Base-by-base conservation (phyloP, 2,797 vertebrate genomes). In the Mycteria americana region DNA sequence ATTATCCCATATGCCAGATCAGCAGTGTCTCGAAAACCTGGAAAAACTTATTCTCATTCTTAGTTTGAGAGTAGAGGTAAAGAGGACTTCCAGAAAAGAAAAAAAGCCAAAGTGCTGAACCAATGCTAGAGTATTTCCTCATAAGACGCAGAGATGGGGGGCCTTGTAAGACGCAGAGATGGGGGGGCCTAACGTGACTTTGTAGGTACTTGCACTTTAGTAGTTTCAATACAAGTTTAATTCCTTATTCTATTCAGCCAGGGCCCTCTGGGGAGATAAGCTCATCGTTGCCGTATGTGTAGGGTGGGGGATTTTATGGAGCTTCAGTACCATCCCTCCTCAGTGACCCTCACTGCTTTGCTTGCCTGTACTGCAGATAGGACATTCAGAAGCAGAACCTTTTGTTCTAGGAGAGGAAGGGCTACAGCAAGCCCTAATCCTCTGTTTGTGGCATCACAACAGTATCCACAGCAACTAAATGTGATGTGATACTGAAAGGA, bases 361-460 rank as follows among this genome's bases (percentile, higher is more conserved):
- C 30, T 62, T 88, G 67, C 65, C 60, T 68, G 28, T 64, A 28
- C 50, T 56, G 41, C 25, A 88, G 56, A 85, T 18, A n/a, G 31
- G 68, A 60, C 50, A 22, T 87, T 88, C 68, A 83, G 80, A 79
- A 84, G 57, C 76, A 95, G 93, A 96, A 96, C 73, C 92, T 91
- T 96, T 95, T 85, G 93, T 94, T 91, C 94, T 78, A 25, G 79
- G 67, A 93, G 35, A 88, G 48, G 74, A 89, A 95, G 39, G 65
- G 63, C 85, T 94, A 86, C 63, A 89, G 39, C 33, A 54, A 95
- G 7, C 28, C 92, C 78, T 97, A 95, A 94, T 94, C 92, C 76
- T 97, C 78, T 97, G 94, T 97, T 97, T 97, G 89, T 91, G 79
- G 95, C 97, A 97, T 96, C 96, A 96, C 93, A 96, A 88, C 83